Evolutionary conservation across 2,888 invertebrate genomes (phyloP).

Genomic region (Amaurobius ferox): DNA sequence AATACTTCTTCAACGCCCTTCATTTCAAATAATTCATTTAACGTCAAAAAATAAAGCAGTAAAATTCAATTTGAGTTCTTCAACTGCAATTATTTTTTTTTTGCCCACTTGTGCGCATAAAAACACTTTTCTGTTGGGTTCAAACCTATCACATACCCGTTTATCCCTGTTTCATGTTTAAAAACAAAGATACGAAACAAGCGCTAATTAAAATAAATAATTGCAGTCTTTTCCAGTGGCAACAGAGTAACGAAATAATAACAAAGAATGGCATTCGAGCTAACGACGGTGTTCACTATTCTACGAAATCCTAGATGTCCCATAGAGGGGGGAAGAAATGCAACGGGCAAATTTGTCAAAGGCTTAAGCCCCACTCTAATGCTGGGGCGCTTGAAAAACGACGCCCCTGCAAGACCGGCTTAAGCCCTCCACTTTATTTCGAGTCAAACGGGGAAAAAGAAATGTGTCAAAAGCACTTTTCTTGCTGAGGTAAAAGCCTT

Average conservation of each 20-base stretch:
- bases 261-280: constrained; percentile 7
- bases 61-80: neutral
- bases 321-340: constrained; percentile 2
- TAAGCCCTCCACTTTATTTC: constrained; percentile 72
- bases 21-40: neutral
- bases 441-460: constrained; percentile 55
- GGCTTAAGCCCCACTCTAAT: constrained; percentile 63
- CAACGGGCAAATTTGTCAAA: constrained; percentile 67
- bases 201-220: constrained; percentile 45
- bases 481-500: constrained; percentile 48
- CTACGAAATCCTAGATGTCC: constrained; percentile 39
- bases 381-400: constrained; percentile 71
- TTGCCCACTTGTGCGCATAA: neutral
- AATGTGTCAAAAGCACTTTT: constrained; percentile 51
- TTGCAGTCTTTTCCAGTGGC: constrained; percentile 5
- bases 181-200: neutral
- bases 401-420: constrained; percentile 63
- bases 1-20: too few relatives aligned
- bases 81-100: neutral
- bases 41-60: neutral
- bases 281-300: constrained; percentile 53
- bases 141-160: too few relatives aligned
- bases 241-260: constrained; percentile 4
- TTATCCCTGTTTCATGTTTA: neutral
- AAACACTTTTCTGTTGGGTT: neutral